Percentiles rank a stretch among this genome's conserved stretches.
Conservation (phyloP, 2,888 invertebrate species). For the Cataglyphis cursor region DNA sequence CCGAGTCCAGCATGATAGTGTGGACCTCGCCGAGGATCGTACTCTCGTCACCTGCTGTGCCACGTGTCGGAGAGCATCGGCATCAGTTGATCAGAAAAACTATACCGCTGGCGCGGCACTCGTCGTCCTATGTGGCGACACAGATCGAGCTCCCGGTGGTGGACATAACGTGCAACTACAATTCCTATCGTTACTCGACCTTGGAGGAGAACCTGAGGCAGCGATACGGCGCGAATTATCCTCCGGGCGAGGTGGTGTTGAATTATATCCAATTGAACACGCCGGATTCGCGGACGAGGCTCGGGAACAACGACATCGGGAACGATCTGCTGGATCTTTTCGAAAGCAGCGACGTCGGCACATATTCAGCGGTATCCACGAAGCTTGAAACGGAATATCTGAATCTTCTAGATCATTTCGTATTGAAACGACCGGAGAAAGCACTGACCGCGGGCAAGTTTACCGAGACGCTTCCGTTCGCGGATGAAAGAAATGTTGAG, state of each 20-base stretch:
- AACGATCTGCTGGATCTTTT: constrained; percentile 57
- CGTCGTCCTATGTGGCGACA: constrained; percentile 76
- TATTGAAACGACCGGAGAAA: constrained; percentile 41
- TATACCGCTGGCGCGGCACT: constrained; percentile 63
- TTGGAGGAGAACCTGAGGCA: constrained; percentile 78
- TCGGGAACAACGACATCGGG: constrained; percentile 75
- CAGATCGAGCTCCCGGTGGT: constrained; percentile 72
- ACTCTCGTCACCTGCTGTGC: constrained; percentile 59
- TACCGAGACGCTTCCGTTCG: constrained; percentile 58
- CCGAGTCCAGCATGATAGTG: constrained; percentile 57
- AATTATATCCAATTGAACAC: constrained; percentile 82
- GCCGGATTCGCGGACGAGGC: constrained; percentile 68
- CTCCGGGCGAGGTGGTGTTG: constrained; percentile 82
- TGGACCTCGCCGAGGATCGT: constrained; percentile 33
- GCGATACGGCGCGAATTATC: constrained; percentile 78
- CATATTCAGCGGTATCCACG: constrained; percentile 49
- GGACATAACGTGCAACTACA: constrained; percentile 78
- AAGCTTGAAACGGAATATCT: constrained; percentile 74
- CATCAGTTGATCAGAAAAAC: background rate
- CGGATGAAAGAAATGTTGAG: constrained; percentile 26
- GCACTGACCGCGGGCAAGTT: constrained; percentile 60
- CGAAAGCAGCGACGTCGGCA: background rate
- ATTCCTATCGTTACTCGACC: constrained; percentile 76
- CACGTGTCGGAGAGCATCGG: background rate
- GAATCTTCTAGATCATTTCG: constrained; percentile 82